These are phyloP conservation scores for Pachliopta kotzebuea DNA, from an alignment of 2,888 invertebrate genomes.

Conservation along the genomic window DNA sequence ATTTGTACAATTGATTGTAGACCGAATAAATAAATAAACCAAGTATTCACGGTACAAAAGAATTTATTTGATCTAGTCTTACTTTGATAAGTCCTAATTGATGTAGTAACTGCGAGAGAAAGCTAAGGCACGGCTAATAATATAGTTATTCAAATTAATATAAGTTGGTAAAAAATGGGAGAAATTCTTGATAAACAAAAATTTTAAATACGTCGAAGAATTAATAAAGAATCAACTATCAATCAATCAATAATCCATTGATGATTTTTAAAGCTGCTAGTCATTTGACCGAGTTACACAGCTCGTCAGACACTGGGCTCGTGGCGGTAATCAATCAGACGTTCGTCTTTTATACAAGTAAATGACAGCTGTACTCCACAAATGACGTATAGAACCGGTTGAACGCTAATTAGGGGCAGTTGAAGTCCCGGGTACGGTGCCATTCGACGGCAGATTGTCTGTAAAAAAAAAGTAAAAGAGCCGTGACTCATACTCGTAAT, in stretches of 20 bases:
- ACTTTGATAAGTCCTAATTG: not conserved
- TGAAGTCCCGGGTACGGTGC: not conserved
- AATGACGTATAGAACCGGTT: conserved; percentile 2
- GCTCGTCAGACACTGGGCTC: too few species aligned
- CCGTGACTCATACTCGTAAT: not conserved
- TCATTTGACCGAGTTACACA: too few species aligned
- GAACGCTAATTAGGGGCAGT: not conserved
- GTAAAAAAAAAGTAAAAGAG: conserved; percentile 7
- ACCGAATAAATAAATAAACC: too few species aligned
- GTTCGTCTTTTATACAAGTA: not conserved
- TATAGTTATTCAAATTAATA: not conserved
- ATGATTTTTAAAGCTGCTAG: too few species aligned
- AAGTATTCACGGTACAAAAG: too few species aligned
- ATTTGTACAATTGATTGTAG: too few species aligned
- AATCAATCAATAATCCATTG: not conserved
- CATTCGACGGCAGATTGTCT: not conserved
- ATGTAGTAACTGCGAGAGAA: not conserved
- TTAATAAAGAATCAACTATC: not conserved
- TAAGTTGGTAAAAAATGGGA: not conserved
- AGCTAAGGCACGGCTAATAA: not conserved
- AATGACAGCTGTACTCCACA: not conserved
- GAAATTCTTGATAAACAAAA: not conserved
- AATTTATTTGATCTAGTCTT: not conserved
- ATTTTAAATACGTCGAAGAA: not conserved
- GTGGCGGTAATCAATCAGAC: too few species aligned